Percentiles rank a stretch among this genome's conserved stretches.
Evolutionary conservation across 1,140 invertebrate species (phyloP).

Genomic region (Hylaeus volcanicus): DNA sequence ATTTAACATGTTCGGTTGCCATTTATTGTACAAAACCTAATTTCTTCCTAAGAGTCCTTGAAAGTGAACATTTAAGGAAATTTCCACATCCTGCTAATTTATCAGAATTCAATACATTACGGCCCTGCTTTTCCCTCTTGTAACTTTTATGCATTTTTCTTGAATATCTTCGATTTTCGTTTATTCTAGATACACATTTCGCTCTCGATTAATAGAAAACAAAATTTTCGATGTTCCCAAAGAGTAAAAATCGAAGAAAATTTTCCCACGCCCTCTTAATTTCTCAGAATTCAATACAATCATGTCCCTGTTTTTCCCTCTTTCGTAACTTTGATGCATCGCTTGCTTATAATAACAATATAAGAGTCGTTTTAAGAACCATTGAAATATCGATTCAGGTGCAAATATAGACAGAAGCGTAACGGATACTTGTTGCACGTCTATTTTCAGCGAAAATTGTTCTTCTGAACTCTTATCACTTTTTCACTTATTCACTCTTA

Average conservation of each 20-base stretch:
- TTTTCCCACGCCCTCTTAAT: not conserved
- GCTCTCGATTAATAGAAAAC: not conserved
- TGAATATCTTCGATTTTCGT: no score
- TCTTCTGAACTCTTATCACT: not conserved
- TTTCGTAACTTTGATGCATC: not conserved
- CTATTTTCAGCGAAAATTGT: slow-evolving; percentile 1
- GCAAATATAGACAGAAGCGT: slow-evolving; percentile 55
- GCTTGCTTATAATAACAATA: slow-evolving; percentile 35
- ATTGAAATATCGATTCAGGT: slow-evolving; percentile 58
- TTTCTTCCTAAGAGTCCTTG: no score
- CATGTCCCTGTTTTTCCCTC: not conserved
- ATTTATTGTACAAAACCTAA: no score
- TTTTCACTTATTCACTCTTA: no score
- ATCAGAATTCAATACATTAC: no score
- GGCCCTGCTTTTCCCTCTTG: no score
- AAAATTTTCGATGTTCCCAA: not conserved
- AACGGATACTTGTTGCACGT: slow-evolving; percentile 39
- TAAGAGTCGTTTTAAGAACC: slow-evolving; percentile 47
- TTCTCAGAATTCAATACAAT: not conserved
- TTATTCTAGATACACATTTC: not conserved
- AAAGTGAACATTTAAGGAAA: no score
- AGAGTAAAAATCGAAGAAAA: not conserved
- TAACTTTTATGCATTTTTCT: no score
- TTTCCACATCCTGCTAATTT: no score
- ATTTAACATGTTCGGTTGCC: not conserved